Evolutionary conservation across 2,797 vertebrate species (phyloP), one percentile per base, ranked within the genome.

Genomic region (Philypnodon macrostomus): DNA sequence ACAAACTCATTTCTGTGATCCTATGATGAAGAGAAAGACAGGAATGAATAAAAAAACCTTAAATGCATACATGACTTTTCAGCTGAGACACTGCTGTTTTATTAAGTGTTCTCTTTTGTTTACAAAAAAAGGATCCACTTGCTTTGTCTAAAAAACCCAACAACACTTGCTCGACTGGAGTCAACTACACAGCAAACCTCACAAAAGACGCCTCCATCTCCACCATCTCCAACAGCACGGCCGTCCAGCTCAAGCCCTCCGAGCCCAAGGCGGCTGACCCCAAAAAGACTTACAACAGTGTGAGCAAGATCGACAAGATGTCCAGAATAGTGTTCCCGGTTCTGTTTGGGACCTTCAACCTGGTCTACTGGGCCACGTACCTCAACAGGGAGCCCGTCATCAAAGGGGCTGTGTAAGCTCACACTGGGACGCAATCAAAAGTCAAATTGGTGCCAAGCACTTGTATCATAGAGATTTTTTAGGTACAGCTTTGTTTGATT

Each of bases 231-330:
- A 94, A 93, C 48, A 75, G 91, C 63, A 83, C 92, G 3, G 67
- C 92, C 0, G 87, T 90, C 45, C 90, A 92, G 53, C 87, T 88
- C 41, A 96, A 93, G 72, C 61, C 92, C 7, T 56, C 88, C 0
- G 95, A 96, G 71, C 83, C 91, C 77, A 97, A 95, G 82, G 77
- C 89, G 0, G 46, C 91, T 1, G 95, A 98, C 78, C 95, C 88
- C 74, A 97, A 97, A 91, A 98, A 98, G 89, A 97, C 96, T 57
- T 98, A 98, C 81, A 98, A 98, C 87, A 98, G 96, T 39, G 93
- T 98, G 82, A 98, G 96, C 89, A 97, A 95, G 87, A 98, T 98
- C 21, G 95, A 98, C 88, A 97, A 98, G 86, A 96, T 98, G 95
- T 94, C 96, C 73, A 88, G 96, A 67, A 95, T 98, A 64, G 92